phyloP scores from a whole-genome alignment of 1,140 invertebrate genomes.

The Polypedilum pembai region DNA sequence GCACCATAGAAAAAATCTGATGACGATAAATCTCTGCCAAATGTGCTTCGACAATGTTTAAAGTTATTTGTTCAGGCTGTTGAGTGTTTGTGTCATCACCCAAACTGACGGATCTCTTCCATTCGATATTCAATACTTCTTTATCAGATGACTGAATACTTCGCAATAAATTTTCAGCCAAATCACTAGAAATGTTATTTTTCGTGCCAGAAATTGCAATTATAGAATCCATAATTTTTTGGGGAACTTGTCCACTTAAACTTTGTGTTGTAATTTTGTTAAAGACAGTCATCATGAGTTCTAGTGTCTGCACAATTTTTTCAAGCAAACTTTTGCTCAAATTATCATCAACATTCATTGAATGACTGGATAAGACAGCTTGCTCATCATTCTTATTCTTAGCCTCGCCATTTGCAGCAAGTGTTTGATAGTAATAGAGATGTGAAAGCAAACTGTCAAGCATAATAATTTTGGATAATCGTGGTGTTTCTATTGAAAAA shows the following conservation, averaged over 20 bases:
- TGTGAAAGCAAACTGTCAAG: slow-evolving; percentile 40
- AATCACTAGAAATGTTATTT: slow-evolving; percentile 37
- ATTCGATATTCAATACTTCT: slow-evolving; percentile 39
- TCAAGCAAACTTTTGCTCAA: slow-evolving; percentile 34
- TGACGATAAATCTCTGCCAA: slow-evolving; percentile 37
- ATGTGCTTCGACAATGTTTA: slow-evolving; percentile 41
- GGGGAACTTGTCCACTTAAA: slow-evolving; percentile 36
- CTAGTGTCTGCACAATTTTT: slow-evolving; percentile 37
- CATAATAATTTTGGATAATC: slow-evolving; percentile 38
- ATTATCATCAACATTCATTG: slow-evolving; percentile 34
- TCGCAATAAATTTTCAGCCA: slow-evolving; percentile 38
- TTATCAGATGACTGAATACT: slow-evolving; percentile 38
- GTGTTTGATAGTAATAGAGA: slow-evolving; percentile 34
- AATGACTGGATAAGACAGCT: slow-evolving; percentile 32
- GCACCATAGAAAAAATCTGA: slow-evolving; percentile 36
- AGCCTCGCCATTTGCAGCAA: slow-evolving; percentile 32
- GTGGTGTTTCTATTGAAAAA: slow-evolving; percentile 35
- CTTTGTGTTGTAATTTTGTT: slow-evolving; percentile 37
- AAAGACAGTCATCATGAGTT: slow-evolving; percentile 36
- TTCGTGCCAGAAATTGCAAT: slow-evolving; percentile 41
- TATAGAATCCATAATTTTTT: slow-evolving; percentile 37
- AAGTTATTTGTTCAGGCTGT: slow-evolving; percentile 38
- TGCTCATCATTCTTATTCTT: slow-evolving; percentile 33
- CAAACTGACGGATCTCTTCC: slow-evolving; percentile 39
- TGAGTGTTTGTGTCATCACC: slow-evolving; percentile 36